Conservation (phyloP, 2,888 invertebrate species). For the Cacoxenus indagator region DNA sequence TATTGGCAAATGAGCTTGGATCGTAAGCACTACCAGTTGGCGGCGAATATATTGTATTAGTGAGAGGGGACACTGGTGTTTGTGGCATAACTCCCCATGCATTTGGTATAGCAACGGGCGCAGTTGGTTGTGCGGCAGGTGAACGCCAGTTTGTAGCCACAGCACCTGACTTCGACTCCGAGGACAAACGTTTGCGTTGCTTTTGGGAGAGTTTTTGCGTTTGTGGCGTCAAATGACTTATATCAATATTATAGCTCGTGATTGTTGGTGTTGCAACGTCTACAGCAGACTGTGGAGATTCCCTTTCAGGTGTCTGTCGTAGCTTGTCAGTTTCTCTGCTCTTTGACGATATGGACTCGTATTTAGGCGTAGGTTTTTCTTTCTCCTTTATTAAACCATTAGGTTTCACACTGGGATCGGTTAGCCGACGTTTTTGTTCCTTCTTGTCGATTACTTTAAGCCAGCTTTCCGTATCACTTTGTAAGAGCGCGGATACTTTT, state of each 20-base stretch:
- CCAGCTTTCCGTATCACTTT: slow-evolving; percentile 61
- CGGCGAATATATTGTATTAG: slow-evolving; percentile 38
- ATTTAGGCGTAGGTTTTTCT: slow-evolving; percentile 71
- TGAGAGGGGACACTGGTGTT: slow-evolving; percentile 31
- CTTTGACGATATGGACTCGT: slow-evolving; percentile 64
- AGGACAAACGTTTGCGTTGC: slow-evolving; percentile 73
- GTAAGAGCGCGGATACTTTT: slow-evolving; percentile 37
- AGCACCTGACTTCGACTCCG: slow-evolving; percentile 55
- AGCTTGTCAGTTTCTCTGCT: not conserved
- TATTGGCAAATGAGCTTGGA: slow-evolving; percentile 66
- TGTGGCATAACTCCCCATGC: slow-evolving; percentile 57
- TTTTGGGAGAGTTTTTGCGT: slow-evolving; percentile 74
- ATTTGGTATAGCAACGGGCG: slow-evolving; percentile 55
- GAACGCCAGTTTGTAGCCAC: slow-evolving; percentile 50
- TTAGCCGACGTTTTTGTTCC: slow-evolving; percentile 68
- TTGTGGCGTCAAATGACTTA: slow-evolving; percentile 63
- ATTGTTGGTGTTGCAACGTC: slow-evolving; percentile 30
- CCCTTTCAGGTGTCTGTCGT: slow-evolving; percentile 35
- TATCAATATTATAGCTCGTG: slow-evolving; percentile 59
- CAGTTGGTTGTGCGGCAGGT: slow-evolving; percentile 30
- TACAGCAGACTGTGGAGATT: slow-evolving; percentile 34
- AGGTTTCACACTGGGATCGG: slow-evolving; percentile 46
- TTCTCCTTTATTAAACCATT: slow-evolving; percentile 72
- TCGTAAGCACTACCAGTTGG: slow-evolving; percentile 56
- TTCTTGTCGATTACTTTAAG: slow-evolving; percentile 71